Percentiles rank a stretch among this genome's conserved stretches.
Evolutionary conservation across 2,113 vertebrate species (phyloP).

Genomic region (Eurystomus gularis): DNA sequence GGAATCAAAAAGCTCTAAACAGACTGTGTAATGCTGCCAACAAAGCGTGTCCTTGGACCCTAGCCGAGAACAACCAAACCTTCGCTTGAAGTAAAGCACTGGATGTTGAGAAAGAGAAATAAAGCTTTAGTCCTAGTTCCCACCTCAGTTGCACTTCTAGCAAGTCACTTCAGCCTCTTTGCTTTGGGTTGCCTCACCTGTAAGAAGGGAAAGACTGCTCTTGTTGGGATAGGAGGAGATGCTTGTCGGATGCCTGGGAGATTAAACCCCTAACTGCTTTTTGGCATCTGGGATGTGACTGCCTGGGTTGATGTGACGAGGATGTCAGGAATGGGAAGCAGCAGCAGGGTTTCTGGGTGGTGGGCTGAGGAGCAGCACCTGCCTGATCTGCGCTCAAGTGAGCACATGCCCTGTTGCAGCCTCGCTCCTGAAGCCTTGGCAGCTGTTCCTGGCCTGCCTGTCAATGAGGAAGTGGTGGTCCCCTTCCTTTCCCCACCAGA

Average conservation of each 20-base stretch:
- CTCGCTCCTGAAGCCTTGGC: not conserved
- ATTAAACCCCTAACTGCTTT: not conserved
- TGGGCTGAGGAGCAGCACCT: not conserved
- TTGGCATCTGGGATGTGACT: not conserved
- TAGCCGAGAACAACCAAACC: constrained; percentile 21
- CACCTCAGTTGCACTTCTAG: not conserved
- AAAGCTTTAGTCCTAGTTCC: not conserved
- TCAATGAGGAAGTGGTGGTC: not conserved
- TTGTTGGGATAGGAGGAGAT: not conserved
- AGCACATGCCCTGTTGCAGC: not conserved
- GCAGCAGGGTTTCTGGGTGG: not conserved
- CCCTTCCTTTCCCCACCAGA: not conserved
- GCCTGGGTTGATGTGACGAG: not conserved
- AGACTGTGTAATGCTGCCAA: constrained; percentile 14
- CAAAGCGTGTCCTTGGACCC: constrained; percentile 33
- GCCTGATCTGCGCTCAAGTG: not conserved
- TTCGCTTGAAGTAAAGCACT: not conserved
- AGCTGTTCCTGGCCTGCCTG: not conserved
- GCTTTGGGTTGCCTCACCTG: not conserved
- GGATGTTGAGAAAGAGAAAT: not conserved
- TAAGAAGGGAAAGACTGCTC: not conserved
- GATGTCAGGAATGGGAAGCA: not conserved
- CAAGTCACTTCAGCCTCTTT: not conserved
- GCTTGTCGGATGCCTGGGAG: not conserved
- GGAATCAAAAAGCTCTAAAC: constrained; percentile 37